Evolutionary conservation across 2,113 vertebrate species (phyloP).

Genomic region (Hassar affinis): DNA sequence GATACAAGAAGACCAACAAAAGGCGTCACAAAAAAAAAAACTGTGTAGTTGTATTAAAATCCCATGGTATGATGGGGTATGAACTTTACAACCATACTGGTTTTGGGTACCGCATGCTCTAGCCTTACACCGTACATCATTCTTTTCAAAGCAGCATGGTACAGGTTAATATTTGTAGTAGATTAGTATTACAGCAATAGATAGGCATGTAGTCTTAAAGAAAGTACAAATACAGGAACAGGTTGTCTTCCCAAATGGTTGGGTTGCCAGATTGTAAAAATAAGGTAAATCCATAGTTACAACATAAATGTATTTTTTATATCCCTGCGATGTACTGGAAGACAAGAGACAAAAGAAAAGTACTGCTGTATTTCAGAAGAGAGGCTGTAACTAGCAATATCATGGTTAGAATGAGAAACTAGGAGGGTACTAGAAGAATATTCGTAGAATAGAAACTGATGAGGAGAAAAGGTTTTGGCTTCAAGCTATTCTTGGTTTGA

Average conservation of each 20-base stretch:
- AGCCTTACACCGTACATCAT: not conserved
- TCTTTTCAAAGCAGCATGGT: not conserved
- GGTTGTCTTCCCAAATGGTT: not conserved
- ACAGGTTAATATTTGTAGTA: not conserved
- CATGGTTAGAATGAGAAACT: not conserved
- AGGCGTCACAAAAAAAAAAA: no score
- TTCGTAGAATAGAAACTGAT: not conserved
- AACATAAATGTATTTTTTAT: not conserved
- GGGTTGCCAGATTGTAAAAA: not conserved
- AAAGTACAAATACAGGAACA: not conserved
- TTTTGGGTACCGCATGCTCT: not conserved
- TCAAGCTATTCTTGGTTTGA: slow-evolving; percentile 2
- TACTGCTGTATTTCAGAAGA: not conserved
- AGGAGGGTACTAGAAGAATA: no score
- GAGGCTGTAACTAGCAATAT: not conserved
- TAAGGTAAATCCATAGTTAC: not conserved
- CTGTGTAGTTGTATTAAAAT: not conserved
- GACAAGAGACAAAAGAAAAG: not conserved
- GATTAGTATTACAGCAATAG: not conserved
- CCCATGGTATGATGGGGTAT: not conserved
- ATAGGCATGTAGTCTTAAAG: not conserved
- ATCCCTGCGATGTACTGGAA: not conserved
- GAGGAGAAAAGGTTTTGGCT: slow-evolving; percentile 5
- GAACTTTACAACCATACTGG: not conserved
- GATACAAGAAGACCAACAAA: not conserved